These are phyloP conservation scores for Alligator sinensis DNA, from an alignment of 2,113 vertebrate species.

Conservation along the genomic window DNA sequence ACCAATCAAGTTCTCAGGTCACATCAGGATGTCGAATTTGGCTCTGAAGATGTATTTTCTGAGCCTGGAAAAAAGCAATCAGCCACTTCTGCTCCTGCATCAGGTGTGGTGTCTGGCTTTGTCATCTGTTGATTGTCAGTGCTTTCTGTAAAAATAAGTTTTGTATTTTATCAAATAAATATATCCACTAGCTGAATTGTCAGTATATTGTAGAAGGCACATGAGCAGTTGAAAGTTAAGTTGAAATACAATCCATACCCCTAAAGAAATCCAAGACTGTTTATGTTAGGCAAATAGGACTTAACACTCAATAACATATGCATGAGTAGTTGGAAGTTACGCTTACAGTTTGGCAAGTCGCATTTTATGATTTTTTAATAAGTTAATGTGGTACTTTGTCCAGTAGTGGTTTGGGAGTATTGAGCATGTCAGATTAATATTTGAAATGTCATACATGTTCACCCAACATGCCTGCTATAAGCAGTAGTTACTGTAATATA, in stretches of 20 bases:
- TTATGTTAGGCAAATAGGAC: not conserved
- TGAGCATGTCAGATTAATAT: too few relatives aligned
- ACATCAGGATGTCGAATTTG: conserved; percentile 33
- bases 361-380: too few relatives aligned
- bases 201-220: not conserved
- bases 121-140: not conserved
- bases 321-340: too few relatives aligned
- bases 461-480: too few relatives aligned
- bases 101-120: conserved; percentile 60
- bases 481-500: not conserved
- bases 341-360: too few relatives aligned
- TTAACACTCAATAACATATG: not conserved
- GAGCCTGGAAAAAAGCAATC: not conserved
- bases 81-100: not conserved
- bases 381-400: too few relatives aligned
- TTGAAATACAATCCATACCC: too few relatives aligned
- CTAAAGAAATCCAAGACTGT: too few relatives aligned
- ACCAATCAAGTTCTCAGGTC: conserved; percentile 34
- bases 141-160: not conserved
- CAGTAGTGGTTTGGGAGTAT: too few relatives aligned
- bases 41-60: conserved; percentile 45
- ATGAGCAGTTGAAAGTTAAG: too few relatives aligned
- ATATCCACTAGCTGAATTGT: not conserved
- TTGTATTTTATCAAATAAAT: not conserved
- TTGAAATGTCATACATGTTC: too few relatives aligned